Conservation (phyloP, 1,140 invertebrate species). For the Tetragnatha versicolor region DNA sequence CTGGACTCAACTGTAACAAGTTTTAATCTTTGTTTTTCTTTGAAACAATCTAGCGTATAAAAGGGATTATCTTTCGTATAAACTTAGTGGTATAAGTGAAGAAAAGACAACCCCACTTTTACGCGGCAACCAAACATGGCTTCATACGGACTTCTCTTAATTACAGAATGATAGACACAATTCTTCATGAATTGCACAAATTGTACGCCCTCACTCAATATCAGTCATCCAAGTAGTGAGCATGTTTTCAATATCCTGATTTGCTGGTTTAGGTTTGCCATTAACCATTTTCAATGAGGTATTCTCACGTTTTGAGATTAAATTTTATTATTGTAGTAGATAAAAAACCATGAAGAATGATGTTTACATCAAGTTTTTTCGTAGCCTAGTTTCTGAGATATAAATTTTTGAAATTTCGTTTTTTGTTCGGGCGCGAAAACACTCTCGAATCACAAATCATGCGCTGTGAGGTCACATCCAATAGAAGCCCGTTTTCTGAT, state of each 20-base stretch:
- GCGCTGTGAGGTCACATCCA: too few species aligned
- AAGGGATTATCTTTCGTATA: too few species aligned
- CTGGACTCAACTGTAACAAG: too few species aligned
- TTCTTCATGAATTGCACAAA: slow-evolving; percentile 56
- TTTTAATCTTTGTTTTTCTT: too few species aligned
- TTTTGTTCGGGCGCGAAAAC: neutral
- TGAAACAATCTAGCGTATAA: too few species aligned
- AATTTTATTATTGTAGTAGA: slow-evolving; percentile 61
- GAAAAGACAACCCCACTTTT: slow-evolving; percentile 11
- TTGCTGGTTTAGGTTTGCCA: slow-evolving; percentile 59
- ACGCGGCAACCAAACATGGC: slow-evolving; percentile 50
- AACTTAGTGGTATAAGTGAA: too few species aligned
- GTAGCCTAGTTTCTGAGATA: neutral
- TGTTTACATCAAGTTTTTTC: neutral
- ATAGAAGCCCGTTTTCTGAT: too few species aligned
- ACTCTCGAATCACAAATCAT: neutral
- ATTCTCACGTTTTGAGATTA: too few species aligned
- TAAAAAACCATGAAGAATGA: neutral
- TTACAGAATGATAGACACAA: slow-evolving; percentile 44
- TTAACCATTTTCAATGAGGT: slow-evolving; percentile 62
- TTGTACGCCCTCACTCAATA: slow-evolving; percentile 48
- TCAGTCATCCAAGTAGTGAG: slow-evolving; percentile 42
- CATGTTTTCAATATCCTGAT: slow-evolving; percentile 55
- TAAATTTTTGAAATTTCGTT: neutral
- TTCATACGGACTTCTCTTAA: slow-evolving; percentile 55